Conservation (phyloP, 2,113 vertebrate species). For the Caretta caretta region DNA sequence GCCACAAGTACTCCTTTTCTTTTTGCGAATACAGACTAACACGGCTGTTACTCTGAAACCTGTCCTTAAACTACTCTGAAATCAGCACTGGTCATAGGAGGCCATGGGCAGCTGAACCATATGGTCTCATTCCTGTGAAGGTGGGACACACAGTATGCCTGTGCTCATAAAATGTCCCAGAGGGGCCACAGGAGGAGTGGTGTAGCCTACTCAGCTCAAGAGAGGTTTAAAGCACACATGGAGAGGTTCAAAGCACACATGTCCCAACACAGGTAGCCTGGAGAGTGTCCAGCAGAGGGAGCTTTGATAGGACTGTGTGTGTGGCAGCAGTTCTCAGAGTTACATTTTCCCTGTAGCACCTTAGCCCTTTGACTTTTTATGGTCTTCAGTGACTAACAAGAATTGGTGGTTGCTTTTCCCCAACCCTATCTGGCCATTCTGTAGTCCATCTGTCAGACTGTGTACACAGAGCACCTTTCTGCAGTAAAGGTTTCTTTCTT, state of each 20-base stretch:
- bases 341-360: background rate
- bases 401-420: background rate
- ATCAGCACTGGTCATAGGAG: background rate
- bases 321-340: background rate
- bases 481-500: background rate
- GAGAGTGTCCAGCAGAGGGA: background rate
- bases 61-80: background rate
- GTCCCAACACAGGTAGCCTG: background rate
- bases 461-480: background rate
- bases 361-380: background rate
- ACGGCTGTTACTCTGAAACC: too few species aligned
- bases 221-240: background rate
- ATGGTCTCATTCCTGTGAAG: background rate
- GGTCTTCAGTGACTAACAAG: fast-evolving
- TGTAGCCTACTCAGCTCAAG: background rate
- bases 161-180: background rate
- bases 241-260: background rate
- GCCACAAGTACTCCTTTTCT: too few species aligned
- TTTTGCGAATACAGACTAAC: too few species aligned
- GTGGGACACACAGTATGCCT: background rate
- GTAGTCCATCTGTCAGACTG: background rate
- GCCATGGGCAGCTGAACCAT: background rate
- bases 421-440: background rate
- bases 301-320: too few species aligned
- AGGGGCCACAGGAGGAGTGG: background rate